Conservation (phyloP, 1,140 invertebrate genomes). For the Drosophila mayri region DNA sequence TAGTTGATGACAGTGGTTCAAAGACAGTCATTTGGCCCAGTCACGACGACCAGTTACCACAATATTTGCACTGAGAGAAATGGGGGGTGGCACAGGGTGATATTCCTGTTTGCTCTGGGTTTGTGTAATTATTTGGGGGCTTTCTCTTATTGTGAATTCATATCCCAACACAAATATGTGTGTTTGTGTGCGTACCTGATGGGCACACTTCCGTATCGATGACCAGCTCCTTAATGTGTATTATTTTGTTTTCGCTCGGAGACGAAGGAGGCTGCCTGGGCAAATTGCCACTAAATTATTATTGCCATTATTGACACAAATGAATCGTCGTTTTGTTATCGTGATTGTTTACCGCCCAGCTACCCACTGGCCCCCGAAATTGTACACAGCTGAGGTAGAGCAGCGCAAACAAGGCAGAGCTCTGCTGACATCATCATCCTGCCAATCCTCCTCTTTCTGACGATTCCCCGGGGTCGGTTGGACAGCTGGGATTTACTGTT, state of each 20-base stretch:
- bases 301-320: conserved; percentile 82
- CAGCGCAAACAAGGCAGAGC: conserved; percentile 36
- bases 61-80: conserved; percentile 39
- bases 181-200: conserved; percentile 7
- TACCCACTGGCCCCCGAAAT: conserved; percentile 1
- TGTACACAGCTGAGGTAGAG: conserved; percentile 19
- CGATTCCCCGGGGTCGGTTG: conserved; percentile 15
- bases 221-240: conserved; percentile 57
- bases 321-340: conserved; percentile 79
- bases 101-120: not conserved
- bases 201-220: conserved; percentile 31
- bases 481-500: conserved; percentile 44
- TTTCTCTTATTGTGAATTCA: conserved; percentile 17
- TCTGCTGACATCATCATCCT: conserved; percentile 71
- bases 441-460: not conserved
- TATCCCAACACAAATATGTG: conserved; percentile 8
- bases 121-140: conserved; percentile 21
- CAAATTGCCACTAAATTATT: conserved; percentile 82
- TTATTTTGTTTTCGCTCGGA: conserved; percentile 58
- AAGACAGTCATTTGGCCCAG: conserved; percentile 75
- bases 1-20: conserved; percentile 81
- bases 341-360: conserved; percentile 66
- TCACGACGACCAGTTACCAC: conserved; percentile 41
- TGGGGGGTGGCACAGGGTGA: not conserved
- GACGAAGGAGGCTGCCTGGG: conserved; percentile 40